Evolutionary conservation across 2,888 invertebrate species (phyloP), one percentile per base, ranked within the genome.

Genomic region (Crossocerus cetratus): DNA sequence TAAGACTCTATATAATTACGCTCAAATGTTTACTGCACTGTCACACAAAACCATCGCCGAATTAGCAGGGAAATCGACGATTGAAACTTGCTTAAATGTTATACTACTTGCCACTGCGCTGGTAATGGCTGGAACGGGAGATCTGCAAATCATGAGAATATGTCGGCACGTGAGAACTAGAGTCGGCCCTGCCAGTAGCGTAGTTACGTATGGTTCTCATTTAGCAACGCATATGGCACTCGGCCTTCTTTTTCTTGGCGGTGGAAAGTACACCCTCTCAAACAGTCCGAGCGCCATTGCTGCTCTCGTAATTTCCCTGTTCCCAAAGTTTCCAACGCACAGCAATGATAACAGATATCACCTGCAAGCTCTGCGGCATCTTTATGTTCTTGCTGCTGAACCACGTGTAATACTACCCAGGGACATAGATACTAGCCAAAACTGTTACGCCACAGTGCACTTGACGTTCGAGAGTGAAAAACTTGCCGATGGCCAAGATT

Each of bases 271-370:
- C 78, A 96, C 96, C 0, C 92, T 97, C 32, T 94, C 95, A 14
- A 96, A 97, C 63, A 94, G 95, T 2, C 95, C 97, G 1, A 93
- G 94, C 44, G 95, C 98, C 0, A 94, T 99, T 8, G 99, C 98
- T 0, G 97, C 98, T 0, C 91, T 99, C 73, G 92, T 99, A 54
- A 96, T 97, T 83, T 96, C 99, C 0, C 95, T 99, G 89, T 99
- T 98, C 91, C 99, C 99, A 0, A 98, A 98, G 89, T 99, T 98
- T 91, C 98, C 99, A 18, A 97, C 96, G 0, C 98, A 98, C 87
- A 97, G 98, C 85, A 97, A 97, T 87, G 99, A 99, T 86, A 99
- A 99, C 90, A 94, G 98, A 80, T 98, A 98, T 89, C 99, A 99
- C 90, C 92, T 99, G 67, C 99, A 99, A 93, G 99, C 99, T 0